phyloP scores from a whole-genome alignment of 1,140 invertebrate species.

The Oryctes rhinoceros region DNA sequence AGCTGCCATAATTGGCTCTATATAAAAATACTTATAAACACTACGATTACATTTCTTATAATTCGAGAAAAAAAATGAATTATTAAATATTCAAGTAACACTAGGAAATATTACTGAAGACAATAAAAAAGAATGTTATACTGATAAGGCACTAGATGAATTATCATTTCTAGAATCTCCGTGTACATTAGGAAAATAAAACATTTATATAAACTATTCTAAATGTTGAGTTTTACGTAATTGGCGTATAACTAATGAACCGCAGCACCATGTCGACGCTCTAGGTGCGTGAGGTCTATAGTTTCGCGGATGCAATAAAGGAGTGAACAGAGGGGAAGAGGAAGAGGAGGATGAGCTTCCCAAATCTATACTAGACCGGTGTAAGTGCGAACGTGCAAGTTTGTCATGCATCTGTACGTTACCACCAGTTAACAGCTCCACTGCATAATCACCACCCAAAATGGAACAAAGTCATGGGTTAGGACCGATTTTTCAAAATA shows the following conservation, averaged over 20 bases:
- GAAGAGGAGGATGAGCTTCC: constrained; percentile 52
- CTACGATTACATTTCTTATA: neutral
- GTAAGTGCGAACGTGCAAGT: constrained; percentile 63
- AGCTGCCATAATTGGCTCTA: neutral
- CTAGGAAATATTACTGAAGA: constrained; percentile 23
- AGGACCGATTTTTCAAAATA: neutral
- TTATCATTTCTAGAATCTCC: constrained; percentile 8
- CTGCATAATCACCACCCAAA: constrained; percentile 65
- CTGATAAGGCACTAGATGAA: constrained; percentile 30
- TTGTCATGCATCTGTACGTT: constrained; percentile 72
- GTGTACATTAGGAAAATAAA: neutral
- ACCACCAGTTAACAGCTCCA: constrained; percentile 70
- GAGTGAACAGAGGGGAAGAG: constrained; percentile 60
- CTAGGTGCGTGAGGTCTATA: constrained; percentile 63
- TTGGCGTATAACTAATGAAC: constrained; percentile 67
- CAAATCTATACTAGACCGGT: constrained; percentile 59
- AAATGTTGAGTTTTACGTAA: constrained; percentile 69
- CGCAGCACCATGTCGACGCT: constrained; percentile 71
- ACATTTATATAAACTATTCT: constrained; percentile 57
- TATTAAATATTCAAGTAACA: neutral
- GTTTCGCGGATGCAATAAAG: constrained; percentile 57
- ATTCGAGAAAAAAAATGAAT: constrained; percentile 2
- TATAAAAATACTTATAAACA: constrained; percentile 24
- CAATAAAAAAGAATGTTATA: constrained; percentile 8
- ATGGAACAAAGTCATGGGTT: constrained; percentile 62